Percentiles rank a stretch among this genome's conserved stretches.
Conservation (phyloP, 2,113 vertebrate species). For the Coracopsis vasa region DNA sequence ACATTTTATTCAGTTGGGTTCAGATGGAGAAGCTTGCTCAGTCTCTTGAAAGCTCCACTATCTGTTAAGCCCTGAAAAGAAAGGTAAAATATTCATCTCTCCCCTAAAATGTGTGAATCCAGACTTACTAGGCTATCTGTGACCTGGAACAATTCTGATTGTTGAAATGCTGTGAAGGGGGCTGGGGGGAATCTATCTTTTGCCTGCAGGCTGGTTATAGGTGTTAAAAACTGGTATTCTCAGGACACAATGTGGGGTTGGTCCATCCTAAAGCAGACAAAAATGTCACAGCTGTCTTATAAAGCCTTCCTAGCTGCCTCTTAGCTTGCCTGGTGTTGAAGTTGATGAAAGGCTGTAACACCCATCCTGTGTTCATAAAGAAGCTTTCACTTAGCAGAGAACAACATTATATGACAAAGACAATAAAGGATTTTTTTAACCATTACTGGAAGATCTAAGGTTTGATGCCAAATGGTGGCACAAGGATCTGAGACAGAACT, state of each 20-base stretch:
- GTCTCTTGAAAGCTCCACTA: slow-evolving; percentile 8
- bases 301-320: not conserved
- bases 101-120: not conserved
- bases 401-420: not conserved
- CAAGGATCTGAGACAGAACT: not conserved
- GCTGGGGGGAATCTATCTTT: not conserved
- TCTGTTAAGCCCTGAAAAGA: slow-evolving; percentile 8
- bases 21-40: not conserved
- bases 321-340: not conserved
- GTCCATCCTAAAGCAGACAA: not conserved
- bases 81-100: slow-evolving; percentile 30
- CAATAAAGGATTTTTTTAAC: not conserved
- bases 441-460: not conserved
- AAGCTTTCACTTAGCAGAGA: not conserved
- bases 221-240: not conserved
- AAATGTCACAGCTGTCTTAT: not conserved
- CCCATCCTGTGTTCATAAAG: not conserved
- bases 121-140: not conserved
- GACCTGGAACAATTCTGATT: slow-evolving; percentile 22
- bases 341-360: not conserved
- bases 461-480: not conserved
- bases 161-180: not conserved
- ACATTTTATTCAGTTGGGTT: slow-evolving; percentile 7
- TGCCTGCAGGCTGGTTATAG: not conserved
- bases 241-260: not conserved